phyloP scores from a whole-genome alignment of 2,888 invertebrate species.

The Drosophila rellima region DNA sequence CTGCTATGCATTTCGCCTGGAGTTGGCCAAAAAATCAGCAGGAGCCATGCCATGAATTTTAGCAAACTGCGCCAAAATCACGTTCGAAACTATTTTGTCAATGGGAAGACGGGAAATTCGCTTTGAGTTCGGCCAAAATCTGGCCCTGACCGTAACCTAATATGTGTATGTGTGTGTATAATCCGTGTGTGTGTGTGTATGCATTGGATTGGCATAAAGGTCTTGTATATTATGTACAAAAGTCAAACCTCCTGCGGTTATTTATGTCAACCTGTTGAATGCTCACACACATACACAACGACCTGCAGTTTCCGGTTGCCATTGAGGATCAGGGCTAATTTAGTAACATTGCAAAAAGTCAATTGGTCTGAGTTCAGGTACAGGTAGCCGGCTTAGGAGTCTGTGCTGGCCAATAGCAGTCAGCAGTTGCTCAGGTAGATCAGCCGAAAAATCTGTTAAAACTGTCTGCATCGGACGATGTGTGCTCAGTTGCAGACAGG shows the following conservation, averaged over 20 bases:
- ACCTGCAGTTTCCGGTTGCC: slow-evolving; percentile 52
- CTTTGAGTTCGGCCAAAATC: slow-evolving; percentile 25
- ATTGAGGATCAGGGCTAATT: slow-evolving; percentile 64
- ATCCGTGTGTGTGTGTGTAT: slow-evolving; percentile 31
- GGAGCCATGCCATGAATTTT: slow-evolving; percentile 63
- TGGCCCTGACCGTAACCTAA: slow-evolving; percentile 26
- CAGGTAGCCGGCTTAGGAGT: slow-evolving; percentile 31
- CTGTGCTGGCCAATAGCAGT: slow-evolving; percentile 53
- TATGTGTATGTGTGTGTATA: slow-evolving; percentile 3
- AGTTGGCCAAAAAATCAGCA: slow-evolving; percentile 58
- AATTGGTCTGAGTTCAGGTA: slow-evolving; percentile 55
- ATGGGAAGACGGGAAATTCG: slow-evolving; percentile 53
- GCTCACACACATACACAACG: slow-evolving; percentile 26
- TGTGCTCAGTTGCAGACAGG: slow-evolving; percentile 79
- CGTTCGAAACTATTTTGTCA: slow-evolving; percentile 82
- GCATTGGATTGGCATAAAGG: slow-evolving; percentile 36
- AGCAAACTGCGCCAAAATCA: slow-evolving; percentile 82
- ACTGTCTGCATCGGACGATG: slow-evolving; percentile 41
- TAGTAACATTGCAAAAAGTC: slow-evolving; percentile 75
- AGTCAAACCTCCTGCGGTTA: slow-evolving; percentile 80
- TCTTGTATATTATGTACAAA: slow-evolving; percentile 53
- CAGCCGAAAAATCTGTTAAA: slow-evolving; percentile 54
- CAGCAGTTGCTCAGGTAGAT: slow-evolving; percentile 41
- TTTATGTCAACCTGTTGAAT: slow-evolving; percentile 74
- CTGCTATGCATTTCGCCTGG: slow-evolving; percentile 10